Evolutionary conservation across 2,113 vertebrate genomes (phyloP).

Genomic region (Colaptes auratus): DNA sequence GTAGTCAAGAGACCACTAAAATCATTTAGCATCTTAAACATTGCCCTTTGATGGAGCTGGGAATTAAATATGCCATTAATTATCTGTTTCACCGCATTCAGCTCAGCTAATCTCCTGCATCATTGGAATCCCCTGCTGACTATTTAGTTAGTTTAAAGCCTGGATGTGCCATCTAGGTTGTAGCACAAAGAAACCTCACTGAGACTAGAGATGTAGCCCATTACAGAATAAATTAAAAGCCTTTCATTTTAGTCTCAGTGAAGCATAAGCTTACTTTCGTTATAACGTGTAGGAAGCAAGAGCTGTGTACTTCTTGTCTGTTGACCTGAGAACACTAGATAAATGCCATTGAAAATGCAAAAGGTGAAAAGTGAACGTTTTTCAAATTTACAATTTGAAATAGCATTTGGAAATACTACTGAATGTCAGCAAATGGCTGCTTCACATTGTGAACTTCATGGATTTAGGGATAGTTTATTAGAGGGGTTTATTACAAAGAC

Average conservation of each 20-base stretch:
- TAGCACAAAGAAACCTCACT: slow-evolving; percentile 25
- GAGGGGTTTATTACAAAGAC: neutral
- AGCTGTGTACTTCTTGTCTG: neutral
- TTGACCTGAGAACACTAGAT: neutral
- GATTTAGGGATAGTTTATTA: neutral
- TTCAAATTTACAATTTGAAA: too few species aligned
- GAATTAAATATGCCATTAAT: slow-evolving; percentile 52
- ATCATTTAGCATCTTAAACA: slow-evolving; percentile 41
- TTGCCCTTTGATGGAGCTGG: neutral
- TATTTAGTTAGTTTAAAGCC: slow-evolving; percentile 28
- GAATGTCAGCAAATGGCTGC: neutral
- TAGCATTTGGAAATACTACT: neutral
- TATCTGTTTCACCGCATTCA: slow-evolving; percentile 33
- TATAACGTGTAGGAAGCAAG: neutral
- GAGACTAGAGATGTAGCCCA: neutral
- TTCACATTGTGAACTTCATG: neutral
- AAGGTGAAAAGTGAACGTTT: neutral
- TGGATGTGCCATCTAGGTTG: slow-evolving; percentile 7
- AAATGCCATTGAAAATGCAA: neutral
- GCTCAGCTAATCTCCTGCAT: slow-evolving; percentile 35
- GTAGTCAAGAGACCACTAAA: slow-evolving; percentile 7
- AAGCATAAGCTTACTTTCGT: neutral
- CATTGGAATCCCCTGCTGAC: slow-evolving; percentile 41
- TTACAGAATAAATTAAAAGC: slow-evolving; percentile 20
- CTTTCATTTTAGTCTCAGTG: slow-evolving; percentile 13